Base-by-base conservation (phyloP, 2,888 invertebrate species). In the Oscheius sp. region DNA sequence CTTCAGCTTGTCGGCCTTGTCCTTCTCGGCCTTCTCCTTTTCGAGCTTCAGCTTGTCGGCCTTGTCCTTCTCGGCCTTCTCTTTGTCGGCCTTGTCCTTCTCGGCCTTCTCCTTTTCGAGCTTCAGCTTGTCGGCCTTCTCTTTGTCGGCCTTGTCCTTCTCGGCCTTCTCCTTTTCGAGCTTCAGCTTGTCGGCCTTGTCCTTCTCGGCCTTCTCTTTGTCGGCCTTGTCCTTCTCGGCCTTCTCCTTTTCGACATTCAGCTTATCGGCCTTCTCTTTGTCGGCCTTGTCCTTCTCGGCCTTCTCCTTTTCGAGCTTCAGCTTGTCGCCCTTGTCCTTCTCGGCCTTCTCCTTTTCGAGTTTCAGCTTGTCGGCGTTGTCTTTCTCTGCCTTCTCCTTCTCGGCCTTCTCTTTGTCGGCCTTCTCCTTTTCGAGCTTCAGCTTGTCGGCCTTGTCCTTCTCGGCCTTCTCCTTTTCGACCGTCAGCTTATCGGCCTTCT, bases 101-200 rank as follows among this genome's bases (percentile, higher is more conserved):
- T 52, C 53, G 53, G 53, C 53, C 21, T 52, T 52, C 6, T 52
- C 53, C 21, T 52, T 52, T 9, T 52, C 53, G 18, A 18, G 13
- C 53, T 52, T 52, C 6, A 16, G 13, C 53, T 52, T 52, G 13
- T 52, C 53, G 53, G 53, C 21, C 13, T 52, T 52, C 13, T n/a
- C n/a, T 18, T 52, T 52, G 21, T 52, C 53, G 53, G 53, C 53
- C 53, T 52, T 52, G n/a, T 52, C 53, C 21, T 52, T 52, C 53
- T 52, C 53, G 13, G 53, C 21, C 21, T 52, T 52, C 6, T 52
- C 53, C 21, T 52, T 52, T 7, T 52, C 53, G 21, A 18, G 13
- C 53, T 52, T 52, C 13, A 16, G 13, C 18, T 52, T 52, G 13
- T 52, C 53, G 53, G 53, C 21, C 53, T 52, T 52, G 13, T n/a